Evolutionary conservation across 64 coral and sea anemone genomes (phyloP).

Genomic region (Cladopsammia gracilis): DNA sequence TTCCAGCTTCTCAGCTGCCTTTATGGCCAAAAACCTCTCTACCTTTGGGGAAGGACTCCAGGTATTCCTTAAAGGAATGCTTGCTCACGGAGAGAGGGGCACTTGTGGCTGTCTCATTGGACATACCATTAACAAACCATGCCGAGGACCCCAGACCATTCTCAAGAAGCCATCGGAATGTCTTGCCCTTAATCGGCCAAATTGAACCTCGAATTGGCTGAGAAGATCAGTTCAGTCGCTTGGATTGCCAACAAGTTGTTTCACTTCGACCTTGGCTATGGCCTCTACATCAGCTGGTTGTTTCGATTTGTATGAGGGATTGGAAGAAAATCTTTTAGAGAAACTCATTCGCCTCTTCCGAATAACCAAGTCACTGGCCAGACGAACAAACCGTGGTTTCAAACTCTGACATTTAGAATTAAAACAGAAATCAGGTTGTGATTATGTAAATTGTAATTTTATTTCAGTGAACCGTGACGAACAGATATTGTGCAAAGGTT

Average conservation of each 20-base stretch:
- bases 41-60: not conserved
- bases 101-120: not conserved
- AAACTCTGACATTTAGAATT: not conserved
- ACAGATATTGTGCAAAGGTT: not conserved
- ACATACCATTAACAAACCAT: not conserved
- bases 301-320: not conserved
- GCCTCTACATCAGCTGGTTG: not conserved
- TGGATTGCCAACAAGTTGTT: not conserved
- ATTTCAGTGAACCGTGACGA: not conserved
- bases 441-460: not conserved
- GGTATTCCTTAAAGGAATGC: not conserved
- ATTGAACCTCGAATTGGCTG: conserved; percentile 27
- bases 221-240: not conserved
- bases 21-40: not conserved
- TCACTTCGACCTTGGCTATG: not conserved
- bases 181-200: conserved; percentile 14
- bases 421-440: no score
- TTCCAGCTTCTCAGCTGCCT: not conserved
- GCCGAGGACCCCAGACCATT: conserved; percentile 16
- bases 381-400: not conserved
- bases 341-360: not conserved
- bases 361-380: not conserved
- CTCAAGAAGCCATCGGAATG: conserved; percentile 50
- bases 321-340: not conserved
- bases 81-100: not conserved